These are phyloP conservation scores for Xenentodon cancila DNA, from an alignment of 2,797 vertebrate genomes.

Conservation along the genomic window DNA sequence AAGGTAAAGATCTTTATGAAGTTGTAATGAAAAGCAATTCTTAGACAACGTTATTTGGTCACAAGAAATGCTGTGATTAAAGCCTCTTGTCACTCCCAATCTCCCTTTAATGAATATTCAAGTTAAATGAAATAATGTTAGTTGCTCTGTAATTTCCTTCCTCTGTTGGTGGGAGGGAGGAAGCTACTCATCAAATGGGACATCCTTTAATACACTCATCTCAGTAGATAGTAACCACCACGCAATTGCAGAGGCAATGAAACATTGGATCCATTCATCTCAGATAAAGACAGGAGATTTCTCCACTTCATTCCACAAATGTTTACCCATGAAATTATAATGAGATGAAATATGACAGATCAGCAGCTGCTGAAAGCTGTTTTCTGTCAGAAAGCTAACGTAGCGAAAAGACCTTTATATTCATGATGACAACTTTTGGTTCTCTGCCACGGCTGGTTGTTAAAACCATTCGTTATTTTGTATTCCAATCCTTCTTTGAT, in stretches of 20 bases:
- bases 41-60: slow-evolving; percentile 23
- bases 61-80: slow-evolving; percentile 53
- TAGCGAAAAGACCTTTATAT: slow-evolving; percentile 67
- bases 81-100: slow-evolving; percentile 63
- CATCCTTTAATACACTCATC: slow-evolving; percentile 70
- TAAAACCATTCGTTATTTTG: slow-evolving; percentile 56
- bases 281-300: slow-evolving; percentile 63
- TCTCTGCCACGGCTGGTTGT: slow-evolving; percentile 32
- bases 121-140: slow-evolving; percentile 66
- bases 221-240: slow-evolving; percentile 68
- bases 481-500: slow-evolving; percentile 41
- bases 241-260: slow-evolving; percentile 56
- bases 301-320: slow-evolving; percentile 68
- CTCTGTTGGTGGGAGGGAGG: slow-evolving; percentile 35
- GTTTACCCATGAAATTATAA: slow-evolving; percentile 75
- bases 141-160: slow-evolving; percentile 70
- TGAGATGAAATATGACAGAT: slow-evolving; percentile 79
- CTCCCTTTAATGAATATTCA: slow-evolving; percentile 66
- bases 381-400: slow-evolving; percentile 73
- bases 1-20: slow-evolving; percentile 48
- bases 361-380: slow-evolving; percentile 64
- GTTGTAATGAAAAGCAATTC: slow-evolving; percentile 36
- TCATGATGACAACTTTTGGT: slow-evolving; percentile 67
- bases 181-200: slow-evolving; percentile 54
- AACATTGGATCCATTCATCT: slow-evolving; percentile 66